Percentiles rank a stretch among this genome's conserved stretches.
Conservation (phyloP, 2,888 invertebrate species). For the Hemaris fuciformis region DNA sequence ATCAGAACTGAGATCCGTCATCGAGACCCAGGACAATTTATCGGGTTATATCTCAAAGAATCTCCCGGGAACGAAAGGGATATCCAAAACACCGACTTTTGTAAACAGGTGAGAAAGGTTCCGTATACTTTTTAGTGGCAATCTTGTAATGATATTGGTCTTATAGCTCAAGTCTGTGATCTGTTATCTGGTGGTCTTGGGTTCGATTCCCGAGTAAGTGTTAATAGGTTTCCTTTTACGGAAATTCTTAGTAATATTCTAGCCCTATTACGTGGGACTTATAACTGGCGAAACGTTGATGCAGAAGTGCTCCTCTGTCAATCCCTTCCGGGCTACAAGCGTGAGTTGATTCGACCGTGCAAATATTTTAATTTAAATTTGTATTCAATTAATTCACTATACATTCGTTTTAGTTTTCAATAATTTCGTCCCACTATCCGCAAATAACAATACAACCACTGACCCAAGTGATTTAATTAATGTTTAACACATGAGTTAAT, state of each 20-base stretch:
- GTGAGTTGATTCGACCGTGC: too few species aligned
- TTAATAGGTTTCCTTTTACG: too few species aligned
- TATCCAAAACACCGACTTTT: neutral
- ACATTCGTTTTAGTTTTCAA: neutral
- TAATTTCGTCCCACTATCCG: neutral
- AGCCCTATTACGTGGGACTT: too few species aligned
- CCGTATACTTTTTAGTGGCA: neutral
- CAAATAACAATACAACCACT: neutral
- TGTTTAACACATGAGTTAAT: neutral
- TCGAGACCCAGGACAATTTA: slow-evolving; percentile 63
- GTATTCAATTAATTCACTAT: too few species aligned
- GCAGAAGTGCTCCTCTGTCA: too few species aligned
- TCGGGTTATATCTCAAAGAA: slow-evolving; percentile 66
- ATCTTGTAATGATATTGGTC: neutral
- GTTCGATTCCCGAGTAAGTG: too few species aligned
- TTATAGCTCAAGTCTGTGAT: too few species aligned
- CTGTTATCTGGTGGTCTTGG: too few species aligned
- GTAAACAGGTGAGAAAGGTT: neutral
- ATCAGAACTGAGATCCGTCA: slow-evolving; percentile 74
- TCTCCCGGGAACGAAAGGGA: slow-evolving; percentile 44
- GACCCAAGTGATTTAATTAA: neutral
- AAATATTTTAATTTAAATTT: too few species aligned
- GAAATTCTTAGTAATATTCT: too few species aligned
- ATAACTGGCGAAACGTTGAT: too few species aligned
- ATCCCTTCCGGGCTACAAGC: too few species aligned